phyloP scores from a whole-genome alignment of 2,888 invertebrate genomes.

The Hemaris fuciformis region DNA sequence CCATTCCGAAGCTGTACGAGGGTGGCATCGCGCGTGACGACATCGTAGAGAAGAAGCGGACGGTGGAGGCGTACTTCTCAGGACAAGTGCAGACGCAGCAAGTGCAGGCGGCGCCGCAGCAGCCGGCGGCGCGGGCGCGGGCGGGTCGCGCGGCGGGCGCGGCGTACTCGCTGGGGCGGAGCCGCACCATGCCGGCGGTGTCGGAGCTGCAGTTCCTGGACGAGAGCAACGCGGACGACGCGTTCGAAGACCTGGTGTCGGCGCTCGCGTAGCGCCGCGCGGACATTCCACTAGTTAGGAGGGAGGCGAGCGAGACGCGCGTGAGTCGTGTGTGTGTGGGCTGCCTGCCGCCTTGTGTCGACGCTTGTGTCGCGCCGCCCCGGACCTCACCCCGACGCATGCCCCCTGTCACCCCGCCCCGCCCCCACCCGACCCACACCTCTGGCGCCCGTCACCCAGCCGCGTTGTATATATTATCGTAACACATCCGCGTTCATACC shows the following conservation, averaged over 20 bases:
- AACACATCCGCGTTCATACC: constrained; percentile 62
- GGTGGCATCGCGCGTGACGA: constrained; percentile 87
- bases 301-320: constrained; percentile 76
- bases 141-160: constrained; percentile 64
- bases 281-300: constrained; percentile 75
- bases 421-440: constrained; percentile 30
- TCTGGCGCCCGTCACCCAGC: constrained; percentile 39
- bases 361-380: constrained; percentile 66
- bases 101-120: constrained; percentile 39
- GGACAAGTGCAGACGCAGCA: constrained; percentile 43
- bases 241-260: constrained; percentile 92
- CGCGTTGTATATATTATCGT: constrained; percentile 55
- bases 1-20: constrained; percentile 90
- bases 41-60: constrained; percentile 85
- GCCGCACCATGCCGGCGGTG: constrained; percentile 89
- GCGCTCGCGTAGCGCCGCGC: constrained; percentile 71
- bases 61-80: constrained; percentile 88
- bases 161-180: constrained; percentile 83
- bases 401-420: constrained; percentile 26
- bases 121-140: constrained; percentile 28
- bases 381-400: constrained; percentile 32
- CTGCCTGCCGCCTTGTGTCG: constrained; percentile 63
- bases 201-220: constrained; percentile 85
- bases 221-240: constrained; percentile 92
- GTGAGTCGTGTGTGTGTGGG: constrained; percentile 80